Conservation (phyloP, 2,113 vertebrate genomes). For the Syngnathus floridae region DNA sequence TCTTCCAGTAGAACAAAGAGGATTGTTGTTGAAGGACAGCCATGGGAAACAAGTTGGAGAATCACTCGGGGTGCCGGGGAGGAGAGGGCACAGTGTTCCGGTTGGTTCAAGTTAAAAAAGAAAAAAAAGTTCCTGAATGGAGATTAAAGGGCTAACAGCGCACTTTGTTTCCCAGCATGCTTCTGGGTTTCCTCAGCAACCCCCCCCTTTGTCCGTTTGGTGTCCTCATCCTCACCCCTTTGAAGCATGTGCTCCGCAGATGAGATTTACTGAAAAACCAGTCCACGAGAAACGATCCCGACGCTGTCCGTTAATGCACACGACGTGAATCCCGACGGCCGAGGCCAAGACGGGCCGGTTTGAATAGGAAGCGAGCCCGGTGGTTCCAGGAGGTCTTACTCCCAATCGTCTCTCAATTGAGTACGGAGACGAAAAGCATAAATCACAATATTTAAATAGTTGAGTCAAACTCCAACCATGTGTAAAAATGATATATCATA, state of each 20-base stretch:
- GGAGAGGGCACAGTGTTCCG: slow-evolving; percentile 19
- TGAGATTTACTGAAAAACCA: slow-evolving; percentile 59
- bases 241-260: slow-evolving; percentile 52
- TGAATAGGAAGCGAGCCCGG: not conserved
- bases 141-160: slow-evolving; percentile 22
- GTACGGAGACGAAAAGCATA: not conserved
- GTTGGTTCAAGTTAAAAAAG: not conserved
- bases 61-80: slow-evolving; percentile 12
- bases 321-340: not conserved
- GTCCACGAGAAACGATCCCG: slow-evolving; percentile 36
- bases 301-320: slow-evolving; percentile 8
- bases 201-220: not conserved
- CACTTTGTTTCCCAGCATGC: slow-evolving; percentile 11
- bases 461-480: not conserved
- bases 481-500: not conserved
- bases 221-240: slow-evolving; percentile 52
- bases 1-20: slow-evolving; percentile 55
- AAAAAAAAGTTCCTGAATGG: slow-evolving; percentile 13
- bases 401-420: not conserved
- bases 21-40: slow-evolving; percentile 51
- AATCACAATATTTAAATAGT: no score
- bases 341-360: not conserved
- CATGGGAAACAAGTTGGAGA: slow-evolving; percentile 46
- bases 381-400: not conserved
- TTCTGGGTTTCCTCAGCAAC: slow-evolving; percentile 21